Evolutionary conservation across 2,113 vertebrate genomes (phyloP).

Genomic region (Rhinolophus sinicus): DNA sequence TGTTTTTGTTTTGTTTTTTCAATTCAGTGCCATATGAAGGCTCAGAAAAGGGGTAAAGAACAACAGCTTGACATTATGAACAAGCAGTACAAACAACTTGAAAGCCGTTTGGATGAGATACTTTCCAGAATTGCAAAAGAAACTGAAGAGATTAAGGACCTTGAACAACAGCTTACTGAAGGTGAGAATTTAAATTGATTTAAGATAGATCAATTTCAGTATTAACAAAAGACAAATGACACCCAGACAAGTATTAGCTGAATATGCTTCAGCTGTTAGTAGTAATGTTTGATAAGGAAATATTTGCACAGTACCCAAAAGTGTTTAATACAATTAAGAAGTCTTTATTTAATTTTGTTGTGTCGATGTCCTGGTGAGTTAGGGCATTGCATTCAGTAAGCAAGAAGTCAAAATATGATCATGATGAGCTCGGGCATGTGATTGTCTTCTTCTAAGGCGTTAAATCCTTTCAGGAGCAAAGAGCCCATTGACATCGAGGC

Average conservation of each 20-base stretch:
- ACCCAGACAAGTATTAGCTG: not conserved
- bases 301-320: not conserved
- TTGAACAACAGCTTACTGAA: conserved; percentile 96
- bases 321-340: not conserved
- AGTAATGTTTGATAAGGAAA: not conserved
- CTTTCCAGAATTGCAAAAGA: conserved; percentile 93
- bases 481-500: not conserved
- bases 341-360: conserved; percentile 23
- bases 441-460: not conserved
- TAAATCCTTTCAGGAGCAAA: not conserved
- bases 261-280: not conserved
- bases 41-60: conserved; percentile 85
- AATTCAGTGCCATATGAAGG: conserved; percentile 88
- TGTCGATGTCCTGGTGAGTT: not conserved
- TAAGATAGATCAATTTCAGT: not conserved
- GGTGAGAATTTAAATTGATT: conserved; percentile 83
- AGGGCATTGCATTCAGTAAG: not conserved
- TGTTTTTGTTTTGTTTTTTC: not conserved
- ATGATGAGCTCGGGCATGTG: not conserved
- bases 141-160: conserved; percentile 95
- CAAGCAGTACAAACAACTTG: conserved; percentile 88
- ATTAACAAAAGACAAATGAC: not conserved
- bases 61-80: conserved; percentile 91
- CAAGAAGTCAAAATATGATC: not conserved
- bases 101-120: conserved; percentile 91